Base-by-base conservation (phyloP, 2,797 vertebrate species). In the Sebastes flavidus region DNA sequence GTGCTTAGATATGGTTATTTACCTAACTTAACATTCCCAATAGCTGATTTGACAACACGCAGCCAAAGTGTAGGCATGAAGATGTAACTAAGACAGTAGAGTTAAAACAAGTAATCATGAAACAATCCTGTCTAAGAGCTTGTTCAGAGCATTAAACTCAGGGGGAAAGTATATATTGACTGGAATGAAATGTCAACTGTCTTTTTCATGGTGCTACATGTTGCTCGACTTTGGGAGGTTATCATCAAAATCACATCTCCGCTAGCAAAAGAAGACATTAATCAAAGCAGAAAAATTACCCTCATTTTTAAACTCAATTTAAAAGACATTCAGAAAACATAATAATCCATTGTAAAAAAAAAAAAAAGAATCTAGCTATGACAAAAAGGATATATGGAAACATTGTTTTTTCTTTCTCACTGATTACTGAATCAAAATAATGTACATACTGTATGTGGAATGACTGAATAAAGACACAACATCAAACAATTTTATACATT, bases 1-100 rank as follows among this genome's bases (percentile, higher is more conserved):
- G 95, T 95, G 95, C 92, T 95, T 91, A 86, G 92, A 95, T 93
- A 89, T 91, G 84, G 87, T 83, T 87, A 88, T 91, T 90, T 86
- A 85, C 65, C 89, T 86, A 89, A 93, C 78, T 87, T 81, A 93
- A 92, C 90, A 93, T 95, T 94, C 86, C 88, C 80, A 80, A 88
- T 46, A 46, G 86, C 84, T 80, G 90, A 90, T 88, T 80, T 82
- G 65, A 88, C 72, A 62, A 83, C 72, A 86, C 67, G 75, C 65
- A 69, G 83, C 80, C 78, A 82, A 77, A 72, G 81, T 69, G 55
- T 36, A 38, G 69, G 22, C 36, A 80, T 70, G 54, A 81, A 30
- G 69, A 87, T 59, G 55, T 29, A 86, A 89, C 79, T 62, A 65
- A 89, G 71, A 89, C 83, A 76, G 77, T 69, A 75, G 61, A 71